A percentile compares a stretch with the other conserved stretches of the same genome.
phyloP scores from a whole-genome alignment of 1,140 invertebrate genomes.

The Drosophila nasuta region DNA sequence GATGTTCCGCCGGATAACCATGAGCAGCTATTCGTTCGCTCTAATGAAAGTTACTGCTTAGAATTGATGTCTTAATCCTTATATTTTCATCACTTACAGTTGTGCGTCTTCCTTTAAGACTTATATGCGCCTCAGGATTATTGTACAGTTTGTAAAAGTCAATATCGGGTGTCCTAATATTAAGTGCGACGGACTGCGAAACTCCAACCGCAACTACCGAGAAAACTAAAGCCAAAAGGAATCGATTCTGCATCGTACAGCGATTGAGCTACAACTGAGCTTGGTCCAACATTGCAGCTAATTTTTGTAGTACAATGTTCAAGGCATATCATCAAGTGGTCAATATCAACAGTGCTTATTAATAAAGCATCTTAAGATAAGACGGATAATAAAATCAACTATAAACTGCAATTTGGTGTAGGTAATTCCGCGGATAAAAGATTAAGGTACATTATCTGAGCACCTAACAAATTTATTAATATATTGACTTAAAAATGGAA shows the following conservation, averaged over 20 bases:
- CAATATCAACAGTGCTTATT: conserved; percentile 7
- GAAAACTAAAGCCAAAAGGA: conserved; percentile 3
- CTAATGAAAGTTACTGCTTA: conserved; percentile 7
- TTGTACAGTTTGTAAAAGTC: conserved; percentile 65
- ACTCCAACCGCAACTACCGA: conserved; percentile 8
- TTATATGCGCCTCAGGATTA: conserved; percentile 61
- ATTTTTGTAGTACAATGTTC: conserved; percentile 4
- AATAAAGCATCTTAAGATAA: conserved; percentile 7
- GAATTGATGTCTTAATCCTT: background rate
- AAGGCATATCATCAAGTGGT: conserved; percentile 29
- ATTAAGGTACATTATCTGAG: too few species aligned
- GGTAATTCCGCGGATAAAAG: too few species aligned
- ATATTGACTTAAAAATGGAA: too few species aligned
- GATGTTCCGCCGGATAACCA: conserved; percentile 86
- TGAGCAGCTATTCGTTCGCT: conserved; percentile 60
- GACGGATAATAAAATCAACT: background rate
- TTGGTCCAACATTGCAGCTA: background rate
- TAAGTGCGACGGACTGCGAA: conserved; percentile 28
- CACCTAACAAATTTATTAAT: too few species aligned
- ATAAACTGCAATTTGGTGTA: background rate
- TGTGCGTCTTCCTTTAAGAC: conserved; percentile 33
- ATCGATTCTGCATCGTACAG: conserved; percentile 33
- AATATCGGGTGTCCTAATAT: conserved; percentile 21
- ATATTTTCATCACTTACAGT: conserved; percentile 38
- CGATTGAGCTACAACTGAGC: conserved; percentile 11